Conservation (phyloP, 2,888 invertebrate genomes). For the Platypus cylindrus region DNA sequence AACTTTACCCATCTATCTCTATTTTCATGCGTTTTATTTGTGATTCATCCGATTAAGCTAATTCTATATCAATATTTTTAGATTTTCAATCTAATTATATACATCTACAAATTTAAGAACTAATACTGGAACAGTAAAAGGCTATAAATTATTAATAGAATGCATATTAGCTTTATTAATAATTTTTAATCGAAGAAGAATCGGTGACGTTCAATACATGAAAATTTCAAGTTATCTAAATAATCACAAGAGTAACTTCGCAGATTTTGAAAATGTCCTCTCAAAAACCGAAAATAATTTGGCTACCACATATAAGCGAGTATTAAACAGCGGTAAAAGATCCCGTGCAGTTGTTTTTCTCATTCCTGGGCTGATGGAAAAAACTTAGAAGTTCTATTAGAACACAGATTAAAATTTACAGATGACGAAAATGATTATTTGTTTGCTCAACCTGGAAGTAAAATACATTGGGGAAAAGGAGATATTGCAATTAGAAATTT, state of each 20-base stretch:
- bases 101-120: too few relatives aligned
- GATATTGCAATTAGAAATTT: constrained; percentile 20
- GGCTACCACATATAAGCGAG: constrained; percentile 20
- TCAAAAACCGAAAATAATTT: constrained; percentile 18
- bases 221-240: constrained; percentile 15
- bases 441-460: constrained; percentile 20
- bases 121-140: too few relatives aligned
- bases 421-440: constrained; percentile 20
- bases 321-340: constrained; percentile 22
- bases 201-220: constrained; percentile 18
- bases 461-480: constrained; percentile 20
- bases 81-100: too few relatives aligned
- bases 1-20: too few relatives aligned
- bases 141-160: constrained; percentile 16
- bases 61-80: background rate
- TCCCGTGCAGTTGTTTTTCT: constrained; percentile 22
- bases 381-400: constrained; percentile 14
- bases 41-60: background rate
- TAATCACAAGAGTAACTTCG: constrained; percentile 11
- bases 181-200: constrained; percentile 16
- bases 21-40: background rate
- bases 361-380: constrained; percentile 19
- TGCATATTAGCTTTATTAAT: constrained; percentile 15
- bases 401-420: constrained; percentile 19
- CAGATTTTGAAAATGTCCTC: constrained; percentile 18